phyloP scores from a whole-genome alignment of 2,888 invertebrate genomes.

The Clistopyga incitator region DNA sequence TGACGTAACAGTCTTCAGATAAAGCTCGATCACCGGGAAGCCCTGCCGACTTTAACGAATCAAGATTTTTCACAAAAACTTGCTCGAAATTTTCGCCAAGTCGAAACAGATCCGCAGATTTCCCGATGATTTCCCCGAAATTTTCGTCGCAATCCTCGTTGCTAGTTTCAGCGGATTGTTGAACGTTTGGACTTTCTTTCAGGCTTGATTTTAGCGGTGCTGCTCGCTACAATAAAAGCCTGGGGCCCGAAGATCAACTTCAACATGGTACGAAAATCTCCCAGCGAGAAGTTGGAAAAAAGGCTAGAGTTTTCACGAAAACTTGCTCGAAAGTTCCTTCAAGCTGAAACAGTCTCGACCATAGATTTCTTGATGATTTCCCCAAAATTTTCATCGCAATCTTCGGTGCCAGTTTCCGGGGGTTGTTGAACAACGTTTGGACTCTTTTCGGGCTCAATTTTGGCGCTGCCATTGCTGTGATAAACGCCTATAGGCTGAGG shows the following conservation, averaged over 20 bases:
- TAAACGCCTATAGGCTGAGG: conserved; percentile 72
- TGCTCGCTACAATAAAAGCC: conserved; percentile 69
- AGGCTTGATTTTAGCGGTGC: conserved; percentile 62
- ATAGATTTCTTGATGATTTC: conserved; percentile 97
- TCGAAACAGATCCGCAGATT: conserved; percentile 95
- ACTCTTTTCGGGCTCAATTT: conserved; percentile 69
- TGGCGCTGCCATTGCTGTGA: conserved; percentile 61
- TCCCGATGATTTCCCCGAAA: conserved; percentile 96
- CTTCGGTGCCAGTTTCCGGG: conserved; percentile 79
- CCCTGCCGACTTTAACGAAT: conserved; percentile 43
- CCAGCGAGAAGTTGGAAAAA: conserved; percentile 88
- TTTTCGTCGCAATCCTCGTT: conserved; percentile 88
- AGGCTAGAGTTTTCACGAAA: conserved; percentile 83
- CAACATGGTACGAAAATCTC: conserved; percentile 85
- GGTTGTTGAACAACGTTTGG: conserved; percentile 59
- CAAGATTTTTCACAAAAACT: conserved; percentile 8
- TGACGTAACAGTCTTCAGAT: conserved; percentile 40
- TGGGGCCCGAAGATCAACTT: conserved; percentile 75
- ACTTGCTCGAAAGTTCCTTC: conserved; percentile 72
- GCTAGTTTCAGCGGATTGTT: conserved; percentile 69
- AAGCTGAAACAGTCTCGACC: conserved; percentile 95
- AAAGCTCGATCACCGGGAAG: conserved; percentile 55
- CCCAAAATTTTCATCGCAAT: conserved; percentile 92
- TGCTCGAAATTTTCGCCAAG: conserved; percentile 84
- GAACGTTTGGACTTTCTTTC: conserved; percentile 68